Base-by-base conservation (phyloP, 2,113 vertebrate species). In the Lates calcarifer region DNA sequence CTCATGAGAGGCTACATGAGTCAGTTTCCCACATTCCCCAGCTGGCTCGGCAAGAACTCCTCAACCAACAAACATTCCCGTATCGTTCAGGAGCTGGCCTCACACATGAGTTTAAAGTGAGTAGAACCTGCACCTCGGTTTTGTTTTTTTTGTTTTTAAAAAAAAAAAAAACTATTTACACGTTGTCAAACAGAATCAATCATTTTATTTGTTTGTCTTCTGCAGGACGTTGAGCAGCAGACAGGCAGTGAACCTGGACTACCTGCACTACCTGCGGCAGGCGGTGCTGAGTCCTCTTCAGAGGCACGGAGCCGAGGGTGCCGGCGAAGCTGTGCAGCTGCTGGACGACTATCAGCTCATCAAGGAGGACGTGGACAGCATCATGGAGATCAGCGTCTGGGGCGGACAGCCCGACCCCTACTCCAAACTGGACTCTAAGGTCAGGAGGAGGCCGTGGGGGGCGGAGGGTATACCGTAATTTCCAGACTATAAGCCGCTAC, bases 1-100 rank as follows among this genome's bases (percentile, higher is more conserved):
- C 92, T 99, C 86, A 99, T 99, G 98, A 96, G 96, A 76, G 98
- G 98, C 15, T 95, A 96, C 90, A 97, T 99, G 97, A 94, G 92
- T 65, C 97, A 98, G 87, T 98, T 99, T 86, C 98, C 98, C 0
- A 91, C 91, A 35, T 99, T 99, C 74, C 98, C 98, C 55, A 97
- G 96, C 94, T 99, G 98, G 98, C 89, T 99, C 79, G 98, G 98
- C 49, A 99, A 97, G 41, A 92, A 96, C 85, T 99, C 98, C 2
- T 97, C 97, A 0, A 94, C 96, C 0, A 95, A 92, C 82, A 99
- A 96, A 91, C 96, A 99, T 0, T 96, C 96, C 13, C 97, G 97
- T 6, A 94, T 97, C 29, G 17, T 97, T 47, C 97, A 99, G 91
- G 98, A 99, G 85, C 94, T 99, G 12, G 90, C 97, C 0, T 94